phyloP scores from a whole-genome alignment of 2,888 invertebrate species.

The Stegophylla sp. region DNA sequence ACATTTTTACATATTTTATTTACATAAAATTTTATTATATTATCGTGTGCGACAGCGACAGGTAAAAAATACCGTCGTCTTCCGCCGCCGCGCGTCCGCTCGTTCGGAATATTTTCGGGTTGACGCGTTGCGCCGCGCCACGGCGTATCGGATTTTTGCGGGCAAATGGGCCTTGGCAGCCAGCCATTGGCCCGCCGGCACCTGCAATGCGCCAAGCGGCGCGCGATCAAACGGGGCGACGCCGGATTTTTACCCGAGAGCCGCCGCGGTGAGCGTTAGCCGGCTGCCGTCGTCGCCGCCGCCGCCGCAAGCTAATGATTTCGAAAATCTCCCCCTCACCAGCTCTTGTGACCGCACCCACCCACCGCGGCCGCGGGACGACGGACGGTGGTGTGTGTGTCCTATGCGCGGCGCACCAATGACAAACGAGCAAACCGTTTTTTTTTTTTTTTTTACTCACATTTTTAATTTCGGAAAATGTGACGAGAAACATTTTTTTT shows the following conservation, averaged over 20 bases:
- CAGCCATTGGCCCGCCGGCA: conserved; percentile 70
- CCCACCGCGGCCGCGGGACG: no score
- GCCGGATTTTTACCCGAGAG: conserved; percentile 40
- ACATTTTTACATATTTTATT: no score
- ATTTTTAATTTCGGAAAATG: background rate
- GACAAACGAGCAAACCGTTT: background rate
- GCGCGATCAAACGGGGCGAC: conserved; percentile 32
- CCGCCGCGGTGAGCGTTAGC: background rate
- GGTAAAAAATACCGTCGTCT: no score
- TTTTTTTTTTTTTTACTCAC: background rate
- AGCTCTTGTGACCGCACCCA: no score
- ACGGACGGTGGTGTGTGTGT: no score
- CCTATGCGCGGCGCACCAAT: no score
- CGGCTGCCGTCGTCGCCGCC: background rate
- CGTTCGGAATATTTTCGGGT: conserved; percentile 69
- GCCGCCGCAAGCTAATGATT: conserved; percentile 21
- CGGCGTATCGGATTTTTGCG: conserved; percentile 74
- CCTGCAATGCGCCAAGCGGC: conserved; percentile 64
- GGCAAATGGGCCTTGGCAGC: conserved; percentile 65
- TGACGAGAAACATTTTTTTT: background rate
- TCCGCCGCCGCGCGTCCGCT: conserved; percentile 61
- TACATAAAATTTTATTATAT: background rate
- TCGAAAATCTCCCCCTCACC: conserved; percentile 13
- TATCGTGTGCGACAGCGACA: background rate
- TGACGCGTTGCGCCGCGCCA: conserved; percentile 77